Conservation (phyloP, 2,888 invertebrate genomes). For the Leistus spinibarbis region DNA sequence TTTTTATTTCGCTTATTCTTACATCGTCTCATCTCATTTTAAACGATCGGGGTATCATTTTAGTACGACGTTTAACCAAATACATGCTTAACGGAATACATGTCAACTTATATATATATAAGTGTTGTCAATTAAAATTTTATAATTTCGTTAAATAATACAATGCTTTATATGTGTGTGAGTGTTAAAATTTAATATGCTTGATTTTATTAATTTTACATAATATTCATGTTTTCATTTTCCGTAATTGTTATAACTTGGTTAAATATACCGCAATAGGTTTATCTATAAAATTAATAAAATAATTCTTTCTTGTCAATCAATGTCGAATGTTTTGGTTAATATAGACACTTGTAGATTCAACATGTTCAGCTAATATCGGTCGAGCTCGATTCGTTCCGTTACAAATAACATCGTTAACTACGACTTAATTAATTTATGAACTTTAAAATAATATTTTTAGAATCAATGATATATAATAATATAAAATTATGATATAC, state of each 20-base stretch:
- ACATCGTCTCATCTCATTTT: neutral
- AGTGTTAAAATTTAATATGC: neutral
- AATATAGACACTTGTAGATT: no score
- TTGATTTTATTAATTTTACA: neutral
- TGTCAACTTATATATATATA: conserved; percentile 21
- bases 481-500: no score
- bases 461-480: no score
- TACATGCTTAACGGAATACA: conserved; percentile 5
- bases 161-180: conserved; percentile 29
- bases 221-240: no score
- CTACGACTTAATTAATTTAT: no score
- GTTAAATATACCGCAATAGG: neutral
- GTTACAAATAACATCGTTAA: no score
- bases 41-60: conserved; percentile 33
- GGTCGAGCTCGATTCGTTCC: no score
- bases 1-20: neutral
- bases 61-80: conserved; percentile 11
- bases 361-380: no score
- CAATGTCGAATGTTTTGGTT: no score
- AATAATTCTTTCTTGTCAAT: no score
- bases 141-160: conserved; percentile 14
- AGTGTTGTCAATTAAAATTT: conserved; percentile 35
- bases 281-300: no score
- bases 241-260: neutral
- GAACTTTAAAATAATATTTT: no score